Evolutionary conservation across 2,113 vertebrate genomes (phyloP), one percentile per base, ranked within the genome.

Genomic region (Dermatemys mawii): DNA sequence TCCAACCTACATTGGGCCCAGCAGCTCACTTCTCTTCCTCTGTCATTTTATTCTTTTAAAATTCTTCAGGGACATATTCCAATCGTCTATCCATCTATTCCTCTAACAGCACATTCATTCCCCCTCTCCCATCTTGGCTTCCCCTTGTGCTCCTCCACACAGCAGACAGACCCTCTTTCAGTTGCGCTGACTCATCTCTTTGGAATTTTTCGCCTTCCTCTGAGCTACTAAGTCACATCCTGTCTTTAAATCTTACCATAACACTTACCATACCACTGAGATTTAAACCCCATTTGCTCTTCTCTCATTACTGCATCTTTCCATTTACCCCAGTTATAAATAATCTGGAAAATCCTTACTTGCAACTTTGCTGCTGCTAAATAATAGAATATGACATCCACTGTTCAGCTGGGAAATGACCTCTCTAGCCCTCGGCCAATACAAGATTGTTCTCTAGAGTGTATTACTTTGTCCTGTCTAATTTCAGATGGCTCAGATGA

Each of bases 1-100:
- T 96, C 91, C 95, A 96, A 85, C 35, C 13, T 96, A 86, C 35
- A 81, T 55, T 91, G 88, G 79, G 90, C 88, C 93, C 41, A 46
- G 38, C 73, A 27, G 41, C 6, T 70, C 63, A 38, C 35, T 22
- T 73, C 2, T 90, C 32, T 84, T 78, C n/a, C 78, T 35, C 67
- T 75, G 41, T 12, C 96, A 87, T 92, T 92, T 57, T 84, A 78
- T 94, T 93, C 91, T 92, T 67, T 50, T 24, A 89, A 44, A 76
- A 44, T 46, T 76, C 63, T 70, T 22, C 63, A 70, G 17, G n/a
- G 19, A 38, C n/a, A 17, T 5, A 4, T 38, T 76, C 73, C 13
- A 16, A 12, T 78, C 51, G 53, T 6, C 41, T 21, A 82, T 97
- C 91, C 46, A 89, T 27, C 17, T 3, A 19, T 0, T 0, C 11